A percentile compares a stretch with the other conserved stretches of the same genome.
phyloP scores from a whole-genome alignment of 1,140 invertebrate genomes.

The Drosophila albomicans region DNA sequence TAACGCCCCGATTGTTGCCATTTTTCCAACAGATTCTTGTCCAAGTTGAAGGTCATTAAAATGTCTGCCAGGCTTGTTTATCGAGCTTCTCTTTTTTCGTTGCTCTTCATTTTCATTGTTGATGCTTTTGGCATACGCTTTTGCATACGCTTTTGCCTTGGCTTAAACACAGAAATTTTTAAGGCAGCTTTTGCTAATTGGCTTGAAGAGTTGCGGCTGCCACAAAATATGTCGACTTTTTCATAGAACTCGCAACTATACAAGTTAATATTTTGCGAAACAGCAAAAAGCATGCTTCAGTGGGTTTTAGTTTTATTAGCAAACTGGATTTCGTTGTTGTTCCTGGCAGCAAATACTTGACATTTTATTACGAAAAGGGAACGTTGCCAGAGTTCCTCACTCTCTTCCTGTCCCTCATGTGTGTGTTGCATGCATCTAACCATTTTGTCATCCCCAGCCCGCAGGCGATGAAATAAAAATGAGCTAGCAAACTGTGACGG shows the following conservation, averaged over 20 bases:
- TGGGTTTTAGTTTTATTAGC: conserved; percentile 69
- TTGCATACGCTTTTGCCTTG: conserved; percentile 41
- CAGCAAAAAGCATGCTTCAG: conserved; percentile 44
- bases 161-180: conserved; percentile 42
- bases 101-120: conserved; percentile 6
- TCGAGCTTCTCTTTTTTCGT: background rate
- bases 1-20: conserved; percentile 72
- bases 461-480: conserved; percentile 75
- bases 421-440: conserved; percentile 45
- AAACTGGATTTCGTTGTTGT: conserved; percentile 38
- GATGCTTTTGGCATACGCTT: conserved; percentile 31
- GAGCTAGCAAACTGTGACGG: conserved; percentile 62
- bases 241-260: background rate
- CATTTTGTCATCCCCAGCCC: conserved; percentile 70
- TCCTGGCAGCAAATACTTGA: conserved; percentile 58
- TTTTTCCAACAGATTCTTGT: conserved; percentile 61
- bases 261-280: conserved; percentile 12
- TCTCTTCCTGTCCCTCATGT: conserved; percentile 16
- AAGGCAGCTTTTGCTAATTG: conserved; percentile 55
- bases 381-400: conserved; percentile 1
- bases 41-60: conserved; percentile 74
- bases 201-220: conserved; percentile 8
- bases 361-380: conserved; percentile 68
- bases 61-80: conserved; percentile 40
- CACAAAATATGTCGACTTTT: background rate